Percentiles rank a stretch among this genome's conserved stretches.
Conservation (phyloP, 2,888 invertebrate species). For the Morpho achilles region DNA sequence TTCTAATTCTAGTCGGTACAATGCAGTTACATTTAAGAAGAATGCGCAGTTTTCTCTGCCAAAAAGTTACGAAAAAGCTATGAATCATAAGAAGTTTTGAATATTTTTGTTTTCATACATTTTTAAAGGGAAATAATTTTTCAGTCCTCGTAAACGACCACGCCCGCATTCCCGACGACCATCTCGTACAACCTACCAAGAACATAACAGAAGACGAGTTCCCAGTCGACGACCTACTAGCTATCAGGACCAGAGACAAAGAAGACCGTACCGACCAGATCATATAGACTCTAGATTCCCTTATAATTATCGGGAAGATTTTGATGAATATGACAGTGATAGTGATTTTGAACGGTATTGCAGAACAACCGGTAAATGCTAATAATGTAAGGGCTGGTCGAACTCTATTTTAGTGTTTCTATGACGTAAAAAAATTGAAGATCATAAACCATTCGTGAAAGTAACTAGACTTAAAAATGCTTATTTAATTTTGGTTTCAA, state of each 20-base stretch:
- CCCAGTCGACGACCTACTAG: conserved; percentile 41
- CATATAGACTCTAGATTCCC: conserved; percentile 24
- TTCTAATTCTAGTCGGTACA: too few species aligned
- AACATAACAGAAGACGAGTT: conserved; percentile 53
- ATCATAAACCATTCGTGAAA: too few species aligned
- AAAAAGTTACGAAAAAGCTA: too few species aligned
- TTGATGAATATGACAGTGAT: conserved; percentile 48
- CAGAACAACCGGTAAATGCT: conserved; percentile 56
- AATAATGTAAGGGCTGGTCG: conserved; percentile 16
- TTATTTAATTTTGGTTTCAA: too few species aligned
- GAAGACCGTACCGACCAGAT: conserved; percentile 34
- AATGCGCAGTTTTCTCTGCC: too few species aligned
- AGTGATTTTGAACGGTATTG: conserved; percentile 42
- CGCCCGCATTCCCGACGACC: conserved; percentile 41
- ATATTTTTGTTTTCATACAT: background rate
- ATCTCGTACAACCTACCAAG: conserved; percentile 51
- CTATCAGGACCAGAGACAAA: conserved; percentile 28
- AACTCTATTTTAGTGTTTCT: background rate
- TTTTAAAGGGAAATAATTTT: conserved; percentile 19
- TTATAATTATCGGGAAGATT: conserved; percentile 44
- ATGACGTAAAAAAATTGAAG: background rate
- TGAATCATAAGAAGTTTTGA: too few species aligned
- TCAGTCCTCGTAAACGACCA: conserved; percentile 48
- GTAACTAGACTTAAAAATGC: too few species aligned
- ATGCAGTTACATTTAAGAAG: too few species aligned